Base-by-base conservation (phyloP, 2,113 vertebrate genomes). In the Oncorhynchus clarkii region DNA sequence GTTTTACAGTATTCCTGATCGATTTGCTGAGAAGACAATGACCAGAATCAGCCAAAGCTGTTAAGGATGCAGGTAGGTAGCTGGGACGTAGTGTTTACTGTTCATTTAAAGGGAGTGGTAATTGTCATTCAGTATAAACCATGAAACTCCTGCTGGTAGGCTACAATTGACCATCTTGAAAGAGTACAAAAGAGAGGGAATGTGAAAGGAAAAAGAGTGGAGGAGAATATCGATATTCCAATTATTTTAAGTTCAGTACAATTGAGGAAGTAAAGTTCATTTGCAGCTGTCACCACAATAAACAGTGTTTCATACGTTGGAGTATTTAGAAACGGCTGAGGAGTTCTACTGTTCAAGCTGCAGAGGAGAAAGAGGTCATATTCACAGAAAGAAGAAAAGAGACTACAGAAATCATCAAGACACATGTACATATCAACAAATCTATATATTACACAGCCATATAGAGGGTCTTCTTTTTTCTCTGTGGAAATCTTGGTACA, bases 201-300 rank as follows among this genome's bases (percentile, higher is more conserved):
- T 74, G 39, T 45, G 9, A 45, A 45, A 11, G 39, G 39, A 45
- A 45, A 45, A 45, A 45, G 2, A 11, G 39, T 45, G 9, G 39
- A 45, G 39, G 39, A 45, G 9, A 45, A 45, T 45, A 78, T 82
- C 76, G 77, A 80, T 82, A 78, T 83, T 87, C 82, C 67, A 75
- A 85, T 39, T 6, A 66, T 31, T 84, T 80, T 2, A 34, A 69
- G 67, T 82, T 85, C 67, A 59, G 39, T 79, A 69, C 67, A 71
- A 84, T 81, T 76, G 74, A 59, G 27, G 80, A 81, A 81, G 83
- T 84, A 78, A 82, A 81, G 24, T 75, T 75, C 1, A 74, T 85
- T 80, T 82, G 90, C 92, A 93, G 91, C 91, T 49, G 57, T 93
- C 92, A 93, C 89, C 84, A 93, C 91, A 92, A 90, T 84, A 85